Conservation (phyloP, 1,140 invertebrate species). For the Melipona quadrifasciata region DNA sequence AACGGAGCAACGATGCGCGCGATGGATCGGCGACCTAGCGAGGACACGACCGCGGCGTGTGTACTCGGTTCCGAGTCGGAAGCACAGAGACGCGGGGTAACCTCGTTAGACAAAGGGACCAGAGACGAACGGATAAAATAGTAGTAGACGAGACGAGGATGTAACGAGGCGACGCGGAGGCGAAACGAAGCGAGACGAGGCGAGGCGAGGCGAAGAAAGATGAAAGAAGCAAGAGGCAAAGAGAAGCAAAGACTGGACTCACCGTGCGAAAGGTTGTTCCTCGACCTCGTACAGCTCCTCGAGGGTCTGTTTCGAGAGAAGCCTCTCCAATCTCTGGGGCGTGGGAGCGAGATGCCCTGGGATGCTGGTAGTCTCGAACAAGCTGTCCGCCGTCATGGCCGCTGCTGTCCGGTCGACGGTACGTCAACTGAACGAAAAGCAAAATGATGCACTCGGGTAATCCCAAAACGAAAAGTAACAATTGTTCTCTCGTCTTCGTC, state of each 20-base stretch:
- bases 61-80: conserved; percentile 27
- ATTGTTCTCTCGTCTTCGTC: no score
- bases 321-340: conserved; percentile 79
- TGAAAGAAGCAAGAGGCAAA: not conserved
- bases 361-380: conserved; percentile 80
- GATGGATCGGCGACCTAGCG: conserved; percentile 43
- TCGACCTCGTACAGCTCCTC: conserved; percentile 82
- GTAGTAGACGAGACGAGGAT: not conserved
- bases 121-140: not conserved
- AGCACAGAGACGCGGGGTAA: conserved; percentile 40
- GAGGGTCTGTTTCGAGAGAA: conserved; percentile 81
- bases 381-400: conserved; percentile 78
- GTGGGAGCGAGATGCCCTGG: conserved; percentile 82
- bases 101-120: conserved; percentile 51
- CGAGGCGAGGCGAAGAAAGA: not conserved
- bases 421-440: conserved; percentile 31
- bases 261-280: conserved; percentile 83
- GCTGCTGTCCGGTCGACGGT: conserved; percentile 35
- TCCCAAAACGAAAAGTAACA: not conserved
- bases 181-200: not conserved
- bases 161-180: not conserved
- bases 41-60: conserved; percentile 25
- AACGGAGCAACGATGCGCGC: not conserved
- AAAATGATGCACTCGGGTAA: conserved; percentile 16
- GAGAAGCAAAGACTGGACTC: conserved; percentile 16